Percentiles rank a stretch among this genome's conserved stretches.
Evolutionary conservation across 2,888 invertebrate species (phyloP).

Genomic region (Syritta pipiens): DNA sequence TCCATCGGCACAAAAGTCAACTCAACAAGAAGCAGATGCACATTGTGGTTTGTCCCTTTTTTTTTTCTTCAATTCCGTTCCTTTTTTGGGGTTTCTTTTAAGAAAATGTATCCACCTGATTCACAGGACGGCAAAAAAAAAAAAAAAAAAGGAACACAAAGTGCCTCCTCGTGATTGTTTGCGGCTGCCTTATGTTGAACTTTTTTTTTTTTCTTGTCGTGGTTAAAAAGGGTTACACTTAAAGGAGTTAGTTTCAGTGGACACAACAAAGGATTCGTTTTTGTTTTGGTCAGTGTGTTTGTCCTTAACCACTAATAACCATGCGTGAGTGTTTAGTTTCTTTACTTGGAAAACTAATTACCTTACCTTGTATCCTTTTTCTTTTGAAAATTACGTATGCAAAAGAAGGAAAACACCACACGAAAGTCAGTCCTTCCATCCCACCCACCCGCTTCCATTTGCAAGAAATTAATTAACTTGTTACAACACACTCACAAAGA

Average conservation of each 20-base stretch:
- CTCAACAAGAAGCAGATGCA: constrained; percentile 10
- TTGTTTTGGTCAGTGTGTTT: not conserved
- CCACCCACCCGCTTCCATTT: not conserved
- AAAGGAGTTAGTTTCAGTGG: not conserved
- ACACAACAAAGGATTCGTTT: constrained; percentile 9
- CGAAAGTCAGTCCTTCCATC: not conserved
- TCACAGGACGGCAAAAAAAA: not conserved
- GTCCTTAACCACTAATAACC: not conserved
- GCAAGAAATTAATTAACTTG: constrained; percentile 9
- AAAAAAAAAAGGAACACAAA: not conserved
- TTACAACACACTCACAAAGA: not conserved
- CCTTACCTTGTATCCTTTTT: not conserved
- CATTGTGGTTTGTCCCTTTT: constrained; percentile 2
- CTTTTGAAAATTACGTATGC: constrained; percentile 2
- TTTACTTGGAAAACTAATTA: constrained; percentile 5
- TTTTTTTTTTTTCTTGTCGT: too few relatives aligned
- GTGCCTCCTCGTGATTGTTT: not conserved
- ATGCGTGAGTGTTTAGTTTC: constrained; percentile 2
- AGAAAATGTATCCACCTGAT: not conserved
- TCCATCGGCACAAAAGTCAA: too few relatives aligned
- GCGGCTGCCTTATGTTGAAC: constrained; percentile 8
- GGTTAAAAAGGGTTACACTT: constrained; percentile 11
- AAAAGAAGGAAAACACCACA: constrained; percentile 4
- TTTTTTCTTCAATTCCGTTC: too few relatives aligned
- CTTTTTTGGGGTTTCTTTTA: too few relatives aligned